A percentile compares a stretch with the other conserved stretches of the same genome.
Conservation (phyloP, 2,113 vertebrate genomes). For the Penelope pileata region DNA sequence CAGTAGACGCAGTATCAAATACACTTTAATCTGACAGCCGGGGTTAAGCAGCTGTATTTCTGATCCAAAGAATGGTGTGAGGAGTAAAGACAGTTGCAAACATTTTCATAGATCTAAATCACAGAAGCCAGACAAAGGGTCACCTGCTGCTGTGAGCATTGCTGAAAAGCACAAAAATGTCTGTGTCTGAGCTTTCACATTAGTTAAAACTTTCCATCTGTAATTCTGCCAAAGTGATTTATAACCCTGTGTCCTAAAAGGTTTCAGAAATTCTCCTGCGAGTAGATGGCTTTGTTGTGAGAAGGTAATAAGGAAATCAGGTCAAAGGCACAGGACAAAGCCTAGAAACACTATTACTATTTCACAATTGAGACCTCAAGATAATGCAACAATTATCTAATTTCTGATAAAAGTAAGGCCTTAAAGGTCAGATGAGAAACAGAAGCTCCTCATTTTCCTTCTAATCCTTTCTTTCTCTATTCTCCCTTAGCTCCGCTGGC, state of each 20-base stretch:
- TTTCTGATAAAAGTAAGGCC: neutral
- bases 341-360: neutral
- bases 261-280: neutral
- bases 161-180: neutral
- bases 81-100: neutral
- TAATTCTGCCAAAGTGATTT: constrained; percentile 7
- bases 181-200: neutral
- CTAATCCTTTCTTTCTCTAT: neutral
- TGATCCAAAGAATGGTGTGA: neutral
- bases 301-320: neutral
- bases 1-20: neutral
- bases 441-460: neutral
- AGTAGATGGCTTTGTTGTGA: neutral
- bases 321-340: neutral
- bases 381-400: neutral
- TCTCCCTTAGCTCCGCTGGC: neutral
- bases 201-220: neutral
- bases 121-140: neutral
- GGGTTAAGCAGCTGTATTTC: neutral
- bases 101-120: neutral
- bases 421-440: neutral
- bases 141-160: neutral
- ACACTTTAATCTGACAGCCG: neutral
- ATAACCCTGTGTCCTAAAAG: neutral
- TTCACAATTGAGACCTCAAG: neutral